phyloP scores from a whole-genome alignment of 1,140 invertebrate species.

The Panulirus ornatus region DNA sequence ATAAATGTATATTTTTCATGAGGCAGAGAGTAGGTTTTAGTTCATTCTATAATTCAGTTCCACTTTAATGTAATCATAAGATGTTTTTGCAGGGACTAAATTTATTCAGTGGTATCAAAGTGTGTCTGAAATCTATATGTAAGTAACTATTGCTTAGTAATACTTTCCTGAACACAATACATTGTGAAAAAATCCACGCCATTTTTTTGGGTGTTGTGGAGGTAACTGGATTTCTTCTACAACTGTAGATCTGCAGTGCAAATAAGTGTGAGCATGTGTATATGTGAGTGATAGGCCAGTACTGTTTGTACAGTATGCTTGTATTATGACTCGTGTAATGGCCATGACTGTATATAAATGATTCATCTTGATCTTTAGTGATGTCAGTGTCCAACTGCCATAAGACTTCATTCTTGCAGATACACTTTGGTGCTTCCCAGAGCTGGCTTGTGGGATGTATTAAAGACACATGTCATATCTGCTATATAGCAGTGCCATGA shows the following conservation, averaged over 20 bases:
- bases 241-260: not conserved
- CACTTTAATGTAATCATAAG: too few relatives aligned
- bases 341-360: too few relatives aligned
- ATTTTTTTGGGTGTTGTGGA: not conserved
- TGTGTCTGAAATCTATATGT: not conserved
- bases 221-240: not conserved
- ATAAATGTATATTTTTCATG: not conserved
- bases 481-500: not conserved
- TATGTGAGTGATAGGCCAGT: too few relatives aligned
- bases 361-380: not conserved
- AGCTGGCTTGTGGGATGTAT: conserved; percentile 17
- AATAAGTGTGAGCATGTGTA: not conserved
- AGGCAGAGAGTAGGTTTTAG: not conserved
- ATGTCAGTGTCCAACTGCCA: too few relatives aligned
- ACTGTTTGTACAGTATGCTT: too few relatives aligned
- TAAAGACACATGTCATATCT: not conserved
- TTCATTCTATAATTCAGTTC: too few relatives aligned
- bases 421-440: conserved; percentile 26
- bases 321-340: too few relatives aligned
- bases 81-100: not conserved
- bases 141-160: not conserved
- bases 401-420: not conserved
- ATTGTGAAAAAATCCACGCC: not conserved
- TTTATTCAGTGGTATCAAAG: not conserved
- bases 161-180: not conserved